Evolutionary conservation across 2,797 vertebrate genomes (phyloP).

Genomic region (Sciurus vulgaris): DNA sequence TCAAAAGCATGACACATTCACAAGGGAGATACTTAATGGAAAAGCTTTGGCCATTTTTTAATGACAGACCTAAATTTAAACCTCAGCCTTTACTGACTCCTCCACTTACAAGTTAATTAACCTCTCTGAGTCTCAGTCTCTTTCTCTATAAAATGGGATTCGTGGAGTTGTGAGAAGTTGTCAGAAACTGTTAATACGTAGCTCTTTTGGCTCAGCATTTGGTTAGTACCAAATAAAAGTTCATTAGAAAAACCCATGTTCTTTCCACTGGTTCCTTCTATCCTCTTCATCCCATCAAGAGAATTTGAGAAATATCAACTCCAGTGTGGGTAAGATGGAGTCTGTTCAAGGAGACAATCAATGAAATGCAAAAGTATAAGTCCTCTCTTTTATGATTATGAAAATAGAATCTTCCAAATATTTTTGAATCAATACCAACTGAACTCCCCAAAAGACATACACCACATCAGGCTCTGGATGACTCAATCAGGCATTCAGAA

Average conservation of each 20-base stretch:
- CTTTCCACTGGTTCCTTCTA: neutral
- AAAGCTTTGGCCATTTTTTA: neutral
- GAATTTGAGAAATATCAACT: neutral
- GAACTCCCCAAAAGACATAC: neutral
- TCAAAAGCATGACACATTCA: neutral
- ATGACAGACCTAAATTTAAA: neutral
- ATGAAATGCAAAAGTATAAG: neutral
- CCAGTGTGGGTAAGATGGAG: neutral
- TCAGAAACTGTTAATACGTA: neutral
- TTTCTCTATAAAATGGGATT: conserved; percentile 15
- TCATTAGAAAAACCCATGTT: neutral
- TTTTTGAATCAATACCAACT: conserved; percentile 20
- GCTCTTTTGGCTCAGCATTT: neutral
- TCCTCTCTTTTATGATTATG: conserved; percentile 16
- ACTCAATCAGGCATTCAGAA: neutral
- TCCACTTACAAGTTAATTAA: neutral
- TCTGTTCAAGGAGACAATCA: neutral
- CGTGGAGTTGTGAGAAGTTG: neutral
- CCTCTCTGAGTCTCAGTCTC: neutral
- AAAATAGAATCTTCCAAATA: neutral
- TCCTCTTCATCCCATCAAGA: neutral
- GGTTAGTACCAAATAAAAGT: neutral
- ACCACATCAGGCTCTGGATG: neutral
- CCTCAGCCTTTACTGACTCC: neutral
- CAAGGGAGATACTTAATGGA: neutral